Base-by-base conservation (phyloP, 2,113 vertebrate species). In the Melanocharis versteri region DNA sequence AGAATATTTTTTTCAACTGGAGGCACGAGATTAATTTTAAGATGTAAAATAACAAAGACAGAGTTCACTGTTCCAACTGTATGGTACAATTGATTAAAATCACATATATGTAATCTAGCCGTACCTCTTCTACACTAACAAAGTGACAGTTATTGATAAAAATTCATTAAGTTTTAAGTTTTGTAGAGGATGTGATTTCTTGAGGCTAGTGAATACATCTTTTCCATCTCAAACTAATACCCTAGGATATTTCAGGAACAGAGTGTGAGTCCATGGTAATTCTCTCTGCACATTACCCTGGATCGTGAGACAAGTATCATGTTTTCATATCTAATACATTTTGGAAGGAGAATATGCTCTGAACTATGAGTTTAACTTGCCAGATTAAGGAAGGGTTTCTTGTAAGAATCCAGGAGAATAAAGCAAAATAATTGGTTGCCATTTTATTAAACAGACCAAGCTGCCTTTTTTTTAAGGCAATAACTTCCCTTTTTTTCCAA, bases 121-220 rank as follows among this genome's bases (percentile, higher is more conserved):
- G 28, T 23, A 93, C 22, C 23, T 90, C 37, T 89, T 70, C 23
- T 78, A 31, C 21, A 30, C 28, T 83, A 50, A 80, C 44, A 84
- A 91, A 85, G 80, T 64, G 6, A 68, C 48, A 94, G 45, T 42
- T 77, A 37, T 73, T 75, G 33, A 16, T 75, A 81, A 87, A 31
- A 90, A 94, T 87, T 31, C 56, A 89, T 89, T 83, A 88, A 50
- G 27, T 90, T 83, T 92, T 82, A 57, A 45, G 61, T 93, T 97
- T 95, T 79, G 16, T 66, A 89, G 57, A 89, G 37, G 81, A 82
- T 84, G 37, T 91, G 26, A 68, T 90, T 96, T 93, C 85, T 93
- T 90, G 53, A 81, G 33, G 37, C 57, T 88, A 83, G 13, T 45
- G 62, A 93, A 81, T 50, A n/a, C 18, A 51, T 77, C 66, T 93